A percentile compares a stretch with the other conserved stretches of the same genome.
Conservation (phyloP, 1,140 invertebrate genomes). For the Metopolophium dirhodum region DNA sequence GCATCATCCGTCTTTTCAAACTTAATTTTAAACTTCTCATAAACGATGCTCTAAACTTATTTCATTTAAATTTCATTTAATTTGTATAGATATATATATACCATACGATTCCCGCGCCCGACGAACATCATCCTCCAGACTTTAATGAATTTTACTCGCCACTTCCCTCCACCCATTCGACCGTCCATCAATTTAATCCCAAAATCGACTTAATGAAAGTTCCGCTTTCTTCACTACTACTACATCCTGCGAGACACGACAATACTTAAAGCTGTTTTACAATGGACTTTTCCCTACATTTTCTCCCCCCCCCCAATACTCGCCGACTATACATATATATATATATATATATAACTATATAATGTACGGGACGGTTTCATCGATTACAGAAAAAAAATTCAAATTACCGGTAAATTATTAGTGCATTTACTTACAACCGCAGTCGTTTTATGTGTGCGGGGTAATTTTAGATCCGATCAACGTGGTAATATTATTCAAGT, state of each 20-base stretch:
- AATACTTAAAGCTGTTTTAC: slow-evolving; percentile 52
- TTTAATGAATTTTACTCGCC: slow-evolving; percentile 56
- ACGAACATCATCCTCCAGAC: slow-evolving; percentile 56
- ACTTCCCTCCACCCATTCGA: slow-evolving; percentile 42
- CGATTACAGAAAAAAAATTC: neutral
- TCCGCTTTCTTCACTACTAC: slow-evolving; percentile 49
- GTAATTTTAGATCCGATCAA: neutral
- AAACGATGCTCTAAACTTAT: slow-evolving; percentile 57
- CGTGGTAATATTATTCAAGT: neutral
- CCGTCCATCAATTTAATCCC: slow-evolving; percentile 57
- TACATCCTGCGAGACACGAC: neutral
- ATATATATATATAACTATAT: neutral
- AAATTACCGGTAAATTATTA: neutral
- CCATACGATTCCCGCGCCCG: slow-evolving; percentile 21
- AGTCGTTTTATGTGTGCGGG: neutral
- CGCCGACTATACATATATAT: neutral
- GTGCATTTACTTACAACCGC: neutral
- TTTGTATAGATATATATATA: slow-evolving; percentile 41
- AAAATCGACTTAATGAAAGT: slow-evolving; percentile 57
- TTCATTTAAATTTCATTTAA: slow-evolving; percentile 58
- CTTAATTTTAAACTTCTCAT: slow-evolving; percentile 57
- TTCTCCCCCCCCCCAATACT: neutral
- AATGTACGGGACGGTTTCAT: neutral
- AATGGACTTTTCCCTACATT: slow-evolving; percentile 39
- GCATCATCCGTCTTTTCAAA: slow-evolving; percentile 56